Base-by-base conservation (phyloP, 2,888 invertebrate genomes). In the Mycalesis mineus region DNA sequence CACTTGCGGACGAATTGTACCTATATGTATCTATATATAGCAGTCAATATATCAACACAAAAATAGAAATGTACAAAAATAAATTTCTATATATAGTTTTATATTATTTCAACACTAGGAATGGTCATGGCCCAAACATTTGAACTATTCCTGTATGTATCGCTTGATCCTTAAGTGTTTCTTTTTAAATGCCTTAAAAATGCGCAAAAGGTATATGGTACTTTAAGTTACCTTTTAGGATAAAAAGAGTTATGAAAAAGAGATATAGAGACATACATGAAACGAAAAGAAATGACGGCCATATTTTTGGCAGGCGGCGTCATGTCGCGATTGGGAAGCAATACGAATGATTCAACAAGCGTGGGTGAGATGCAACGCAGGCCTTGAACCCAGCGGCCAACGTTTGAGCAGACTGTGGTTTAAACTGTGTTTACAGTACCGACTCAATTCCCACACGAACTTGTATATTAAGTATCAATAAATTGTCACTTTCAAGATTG, bases 321-420 rank as follows among this genome's bases (percentile, higher is more conserved):
- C 65, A 70, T 77, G 68, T 62, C 65, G 71, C 76, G 73, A 75
- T 77, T 80, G 77, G 74, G 73, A 74, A 73, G 70, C 70, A 67
- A 78, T 76, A 70, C 71, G 70, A 68, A 72, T 85, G 86, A 88
- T 71, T 88, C 84, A 87, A 63, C 57, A 50, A 22, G 70, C 63
- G 88, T 88, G 74, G 88, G 88, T 68, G 78, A 70, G 79, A 82
- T 87, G 88, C 86, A 85, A 74, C 76, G 73, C 77, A 70, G 75
- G 68, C 80, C 82, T 80, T 86, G 83, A 86, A 85, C 87, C 79
- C 51, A 70, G 67, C 67, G 66, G 65, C 71, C 73, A 73, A 73
- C 69, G 62, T 62, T 47, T 47, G 33, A 40, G 44, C 40, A 58
- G 55, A 61, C 53, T 45, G 33, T 9, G 54, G 53, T 57, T 40